Conservation (phyloP, 2,888 invertebrate genomes). For the Limnephilus lunatus region DNA sequence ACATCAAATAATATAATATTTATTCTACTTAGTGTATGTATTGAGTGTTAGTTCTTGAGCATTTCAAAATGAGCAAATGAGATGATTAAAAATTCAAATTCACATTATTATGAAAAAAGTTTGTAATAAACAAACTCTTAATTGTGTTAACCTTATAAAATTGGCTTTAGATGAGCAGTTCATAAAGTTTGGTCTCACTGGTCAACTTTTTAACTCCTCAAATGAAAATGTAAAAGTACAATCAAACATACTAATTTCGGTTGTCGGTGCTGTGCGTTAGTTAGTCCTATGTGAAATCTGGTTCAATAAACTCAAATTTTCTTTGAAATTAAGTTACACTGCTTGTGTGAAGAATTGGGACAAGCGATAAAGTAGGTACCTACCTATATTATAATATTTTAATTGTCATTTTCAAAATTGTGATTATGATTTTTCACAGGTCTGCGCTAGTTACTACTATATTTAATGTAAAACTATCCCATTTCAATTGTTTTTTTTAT, state of each 20-base stretch:
- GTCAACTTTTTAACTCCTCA: background rate
- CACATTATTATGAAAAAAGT: background rate
- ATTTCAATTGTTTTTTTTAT: background rate
- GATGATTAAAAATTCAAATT: background rate
- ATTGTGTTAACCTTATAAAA: background rate
- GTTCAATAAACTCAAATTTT: too few relatives aligned
- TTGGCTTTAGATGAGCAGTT: background rate
- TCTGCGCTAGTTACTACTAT: too few relatives aligned
- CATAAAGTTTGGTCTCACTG: background rate
- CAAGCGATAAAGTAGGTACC: too few relatives aligned
- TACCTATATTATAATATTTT: too few relatives aligned
- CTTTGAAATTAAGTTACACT: too few relatives aligned
- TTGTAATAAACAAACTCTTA: background rate
- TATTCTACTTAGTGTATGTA: slow-evolving; percentile 28
- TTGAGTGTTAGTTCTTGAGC: slow-evolving; percentile 13
- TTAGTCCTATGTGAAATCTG: too few relatives aligned
- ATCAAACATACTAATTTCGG: too few relatives aligned
- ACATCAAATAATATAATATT: slow-evolving; percentile 40
- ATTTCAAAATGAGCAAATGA: background rate
- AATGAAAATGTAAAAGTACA: background rate
- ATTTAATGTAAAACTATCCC: background rate
- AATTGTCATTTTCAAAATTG: too few relatives aligned
- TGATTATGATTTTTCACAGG: too few relatives aligned
- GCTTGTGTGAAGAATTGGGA: too few relatives aligned
- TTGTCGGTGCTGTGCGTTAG: too few relatives aligned